Evolutionary conservation across 2,888 invertebrate species (phyloP), one percentile per base, ranked within the genome.

Genomic region (Drosophila meridiana): DNA sequence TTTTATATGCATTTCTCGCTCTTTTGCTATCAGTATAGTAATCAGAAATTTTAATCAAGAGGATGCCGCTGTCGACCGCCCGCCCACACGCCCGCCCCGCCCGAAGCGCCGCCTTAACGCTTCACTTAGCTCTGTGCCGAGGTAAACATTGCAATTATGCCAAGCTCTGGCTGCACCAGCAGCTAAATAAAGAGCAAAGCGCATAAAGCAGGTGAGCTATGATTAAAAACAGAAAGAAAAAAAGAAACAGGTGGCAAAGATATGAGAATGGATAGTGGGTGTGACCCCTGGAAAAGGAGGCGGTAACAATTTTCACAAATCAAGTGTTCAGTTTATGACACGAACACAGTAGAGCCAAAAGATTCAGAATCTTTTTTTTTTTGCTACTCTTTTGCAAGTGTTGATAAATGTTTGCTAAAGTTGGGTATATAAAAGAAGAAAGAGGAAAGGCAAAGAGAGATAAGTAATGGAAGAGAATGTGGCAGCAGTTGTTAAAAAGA

Each of bases 41-140:
- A 87, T 87, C 86, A 89, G 90, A 87, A 87, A 87, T 87, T 87
- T 87, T 87, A 87, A 87, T 87, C 86, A 87, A 87, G 88, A 81
- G 80, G 63, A 74, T 72, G 68, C 64, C 61, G 47, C 72, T 70
- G 32, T n/a, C 70, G 38, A 9, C 28, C 42, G 34, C 3, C 28
- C 42, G 40, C 30, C 45, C 42, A 32, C 30, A 42, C 34, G 52
- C 14, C 32, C 28, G 36, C 45, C 45, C 38, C 38, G 57, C 38
- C 42, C 42, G 57, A 28, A 57, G 59, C 65, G 55, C 68, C 69
- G 72, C 82, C 89, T 84, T 85, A 85, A 85, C 85, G 85, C 85
- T 89, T 85, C 85, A 85, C 85, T 89, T 85, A 87, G 73, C 83
- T 67, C 81, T 69, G 59, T 73, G 76, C 64, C 70, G 83, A 57